These are phyloP conservation scores for Cepaea nemoralis DNA, from an alignment of 1,140 invertebrate species.

Conservation along the genomic window DNA sequence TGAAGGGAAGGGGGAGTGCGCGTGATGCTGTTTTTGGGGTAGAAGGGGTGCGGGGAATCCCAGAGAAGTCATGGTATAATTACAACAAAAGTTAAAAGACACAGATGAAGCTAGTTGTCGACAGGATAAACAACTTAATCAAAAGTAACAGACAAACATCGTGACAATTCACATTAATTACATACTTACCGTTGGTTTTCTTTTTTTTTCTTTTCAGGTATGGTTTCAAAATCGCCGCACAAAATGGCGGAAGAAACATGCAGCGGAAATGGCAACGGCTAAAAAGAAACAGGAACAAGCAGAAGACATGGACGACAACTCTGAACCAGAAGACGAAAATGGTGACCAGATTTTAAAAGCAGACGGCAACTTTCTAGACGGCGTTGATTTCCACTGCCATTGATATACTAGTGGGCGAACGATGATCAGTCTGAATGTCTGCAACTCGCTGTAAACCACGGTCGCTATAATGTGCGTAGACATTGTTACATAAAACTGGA, in stretches of 20 bases:
- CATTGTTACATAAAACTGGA: too few species aligned
- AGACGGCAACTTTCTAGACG: constrained; percentile 44
- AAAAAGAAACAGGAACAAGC: constrained; percentile 96
- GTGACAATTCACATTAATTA: too few species aligned
- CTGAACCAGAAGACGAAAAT: constrained; percentile 76
- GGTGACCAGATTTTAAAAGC: constrained; percentile 44
- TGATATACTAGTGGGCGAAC: not conserved
- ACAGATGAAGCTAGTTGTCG: too few species aligned
- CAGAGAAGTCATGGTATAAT: too few species aligned
- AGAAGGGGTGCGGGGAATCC: too few species aligned
- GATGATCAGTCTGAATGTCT: not conserved
- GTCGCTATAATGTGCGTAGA: too few species aligned
- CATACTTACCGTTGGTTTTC: too few species aligned
- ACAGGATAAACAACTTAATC: too few species aligned
- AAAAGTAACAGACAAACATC: too few species aligned
- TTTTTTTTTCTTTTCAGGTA: constrained; percentile 79
- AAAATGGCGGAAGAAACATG: constrained; percentile 99
- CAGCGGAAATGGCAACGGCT: constrained; percentile 97
- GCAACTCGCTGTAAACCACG: not conserved
- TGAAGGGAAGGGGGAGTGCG: too few species aligned
- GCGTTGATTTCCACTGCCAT: constrained; percentile 16
- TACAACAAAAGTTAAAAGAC: too few species aligned
- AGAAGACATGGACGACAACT: constrained; percentile 79
- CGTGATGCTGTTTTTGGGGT: too few species aligned
- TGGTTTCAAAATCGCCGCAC: constrained; percentile 99